Conservation (phyloP, 2,888 invertebrate species). For the Ypsolopha sequella region DNA sequence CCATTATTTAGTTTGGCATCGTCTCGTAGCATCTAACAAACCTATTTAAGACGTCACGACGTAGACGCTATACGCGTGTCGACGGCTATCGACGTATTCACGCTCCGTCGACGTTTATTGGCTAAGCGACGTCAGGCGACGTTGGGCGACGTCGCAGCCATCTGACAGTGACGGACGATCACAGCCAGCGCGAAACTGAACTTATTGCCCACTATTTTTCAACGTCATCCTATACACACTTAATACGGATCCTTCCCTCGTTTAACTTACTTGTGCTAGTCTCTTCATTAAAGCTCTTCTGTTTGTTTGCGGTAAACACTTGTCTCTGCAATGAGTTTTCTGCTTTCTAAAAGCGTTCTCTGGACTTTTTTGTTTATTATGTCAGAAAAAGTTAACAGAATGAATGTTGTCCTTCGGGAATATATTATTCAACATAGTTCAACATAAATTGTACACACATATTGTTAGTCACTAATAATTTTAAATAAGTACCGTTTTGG, state of each 20-base stretch:
- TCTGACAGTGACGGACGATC: conserved; percentile 55
- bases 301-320: conserved; percentile 2
- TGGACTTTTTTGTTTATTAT: not conserved
- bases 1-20: too few relatives aligned
- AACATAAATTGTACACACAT: too few relatives aligned
- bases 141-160: conserved; percentile 8
- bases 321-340: conserved; percentile 1
- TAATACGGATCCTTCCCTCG: conserved; percentile 28
- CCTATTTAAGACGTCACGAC: not conserved
- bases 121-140: not conserved
- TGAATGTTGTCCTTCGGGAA: too few relatives aligned
- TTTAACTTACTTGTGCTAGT: conserved; percentile 30
- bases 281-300: conserved; percentile 11
- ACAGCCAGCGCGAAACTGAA: conserved; percentile 45
- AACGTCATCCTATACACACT: conserved; percentile 38
- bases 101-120: conserved; percentile 1
- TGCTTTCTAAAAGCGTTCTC: not conserved
- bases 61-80: not conserved
- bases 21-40: too few relatives aligned
- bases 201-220: conserved; percentile 58
- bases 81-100: not conserved
- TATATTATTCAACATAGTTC: too few relatives aligned
- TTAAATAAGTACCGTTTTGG: too few relatives aligned
- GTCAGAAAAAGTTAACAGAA: too few relatives aligned
- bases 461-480: too few relatives aligned